Conservation (phyloP, 2,888 invertebrate genomes). For the Parelbella ahira region DNA sequence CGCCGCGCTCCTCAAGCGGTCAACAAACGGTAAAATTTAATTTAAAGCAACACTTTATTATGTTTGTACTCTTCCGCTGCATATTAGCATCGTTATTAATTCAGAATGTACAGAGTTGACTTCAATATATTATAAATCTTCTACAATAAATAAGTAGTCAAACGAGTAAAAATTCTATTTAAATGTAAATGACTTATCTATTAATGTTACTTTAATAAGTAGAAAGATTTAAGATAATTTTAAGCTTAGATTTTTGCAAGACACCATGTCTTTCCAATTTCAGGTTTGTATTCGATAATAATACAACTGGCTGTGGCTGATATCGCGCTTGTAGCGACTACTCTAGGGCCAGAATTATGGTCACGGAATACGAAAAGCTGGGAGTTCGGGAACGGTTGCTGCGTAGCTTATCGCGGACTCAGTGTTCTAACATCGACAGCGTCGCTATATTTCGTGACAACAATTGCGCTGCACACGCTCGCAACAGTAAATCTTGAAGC, state of each 20-base stretch:
- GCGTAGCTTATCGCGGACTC: constrained; percentile 76
- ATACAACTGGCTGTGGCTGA: constrained; percentile 79
- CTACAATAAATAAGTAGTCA: too few relatives aligned
- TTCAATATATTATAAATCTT: too few relatives aligned
- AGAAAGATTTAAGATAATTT: too few relatives aligned
- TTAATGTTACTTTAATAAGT: too few relatives aligned
- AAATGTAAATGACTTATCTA: too few relatives aligned
- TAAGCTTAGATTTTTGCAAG: too few relatives aligned
- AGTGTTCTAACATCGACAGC: constrained; percentile 79
- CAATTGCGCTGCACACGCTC: constrained; percentile 79
- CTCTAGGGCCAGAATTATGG: constrained; percentile 76
- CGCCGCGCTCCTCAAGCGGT: constrained; percentile 63
- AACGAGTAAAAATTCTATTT: too few relatives aligned
- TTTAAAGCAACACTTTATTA: too few relatives aligned
- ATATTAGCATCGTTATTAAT: too few relatives aligned
- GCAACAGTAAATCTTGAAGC: constrained; percentile 77
- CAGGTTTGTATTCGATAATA: constrained; percentile 75
- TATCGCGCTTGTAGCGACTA: constrained; percentile 58
- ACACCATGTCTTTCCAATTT: constrained; percentile 45
- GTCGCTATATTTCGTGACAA: constrained; percentile 77
- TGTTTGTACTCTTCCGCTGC: too few relatives aligned
- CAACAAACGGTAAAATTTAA: constrained; percentile 70
- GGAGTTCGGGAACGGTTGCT: constrained; percentile 70
- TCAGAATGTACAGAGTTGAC: too few relatives aligned
- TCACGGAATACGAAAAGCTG: constrained; percentile 72